Conservation (phyloP, 2,113 vertebrate species). For the Oostethus manadensis region DNA sequence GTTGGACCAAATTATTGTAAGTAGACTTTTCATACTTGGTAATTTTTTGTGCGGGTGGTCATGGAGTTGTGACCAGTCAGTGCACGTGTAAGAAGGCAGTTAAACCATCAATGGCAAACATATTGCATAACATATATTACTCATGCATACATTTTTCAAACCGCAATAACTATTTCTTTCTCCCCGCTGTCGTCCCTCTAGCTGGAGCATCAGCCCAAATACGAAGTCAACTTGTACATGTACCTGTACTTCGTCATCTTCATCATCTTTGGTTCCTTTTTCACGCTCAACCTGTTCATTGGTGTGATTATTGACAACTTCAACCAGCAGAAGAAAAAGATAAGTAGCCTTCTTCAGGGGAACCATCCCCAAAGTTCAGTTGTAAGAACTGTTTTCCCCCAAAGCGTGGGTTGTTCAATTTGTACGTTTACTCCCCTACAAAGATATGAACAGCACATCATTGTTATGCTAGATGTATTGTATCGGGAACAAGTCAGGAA, state of each 20-base stretch:
- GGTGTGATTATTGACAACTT: constrained; percentile 99
- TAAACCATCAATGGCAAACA: too few relatives aligned
- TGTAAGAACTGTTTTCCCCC: not conserved
- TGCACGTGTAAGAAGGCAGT: too few relatives aligned
- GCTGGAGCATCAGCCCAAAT: constrained; percentile 79
- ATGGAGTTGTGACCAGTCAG: too few relatives aligned
- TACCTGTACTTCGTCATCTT: constrained; percentile 98
- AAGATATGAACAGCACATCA: too few relatives aligned
- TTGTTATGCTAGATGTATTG: too few relatives aligned
- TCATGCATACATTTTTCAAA: not conserved
- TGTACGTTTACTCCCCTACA: too few relatives aligned
- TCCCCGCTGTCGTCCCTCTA: constrained; percentile 37
- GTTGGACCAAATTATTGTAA: too few relatives aligned
- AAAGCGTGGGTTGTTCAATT: too few relatives aligned
- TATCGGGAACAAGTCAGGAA: too few relatives aligned
- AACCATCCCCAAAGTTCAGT: not conserved
- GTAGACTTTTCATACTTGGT: too few relatives aligned
- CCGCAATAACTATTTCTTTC: not conserved
- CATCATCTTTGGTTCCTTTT: constrained; percentile 97
- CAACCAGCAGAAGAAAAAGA: constrained; percentile 99
- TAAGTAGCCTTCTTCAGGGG: constrained; percentile 74
- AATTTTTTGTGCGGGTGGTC: too few relatives aligned
- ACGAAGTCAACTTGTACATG: constrained; percentile 89
- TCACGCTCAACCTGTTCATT: constrained; percentile 97
- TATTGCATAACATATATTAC: too few relatives aligned